Evolutionary conservation across 2,888 invertebrate genomes (phyloP), one percentile per base, ranked within the genome.

Genomic region (Beris chalybata): DNA sequence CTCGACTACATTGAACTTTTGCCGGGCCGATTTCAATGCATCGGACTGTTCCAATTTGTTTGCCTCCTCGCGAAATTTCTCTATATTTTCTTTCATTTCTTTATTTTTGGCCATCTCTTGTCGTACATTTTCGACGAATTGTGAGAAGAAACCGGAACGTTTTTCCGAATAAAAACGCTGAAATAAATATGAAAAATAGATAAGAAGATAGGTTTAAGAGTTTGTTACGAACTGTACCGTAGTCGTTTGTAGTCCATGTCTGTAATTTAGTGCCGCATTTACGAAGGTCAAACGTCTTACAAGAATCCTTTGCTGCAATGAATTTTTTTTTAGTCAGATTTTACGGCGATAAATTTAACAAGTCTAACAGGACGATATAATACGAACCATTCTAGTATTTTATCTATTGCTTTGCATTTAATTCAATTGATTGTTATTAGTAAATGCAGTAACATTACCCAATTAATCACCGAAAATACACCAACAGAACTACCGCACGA

Each of bases 1-100:
- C 81, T 98, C 97, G 0, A 99, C 94, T 1, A 90, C 86, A 77
- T 97, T 92, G 83, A 97, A 93, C 80, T 94, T 95, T 80, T 89
- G 89, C 73, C 94, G 84, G 0, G 98, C 99, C 71, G 96, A 93
- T 81, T 95, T 90, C 67, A 99, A 81, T 0, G 98, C 97, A 64
- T 98, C 98, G 0, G 97, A 95, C 76, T 99, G 93, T 80, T 98
- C 98, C 38, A 99, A 81, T 82, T 95, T 97, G 72, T 95, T 89
- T n/a, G 95, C 93, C 82, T 98, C 97, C 81, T 95, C 92, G 68
- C 95, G 84, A 77, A 98, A 98, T 79, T 96, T 97, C 74, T 94
- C 93, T 67, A 98, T 86, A 72, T 89, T 97, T 70, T 97, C 97
- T 81, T 97, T 97, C 92, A 99, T 95, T 78, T 98, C 97, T 80